Evolutionary conservation across 2,797 vertebrate species (phyloP).

Genomic region (Odontamblyopus lacepedii): DNA sequence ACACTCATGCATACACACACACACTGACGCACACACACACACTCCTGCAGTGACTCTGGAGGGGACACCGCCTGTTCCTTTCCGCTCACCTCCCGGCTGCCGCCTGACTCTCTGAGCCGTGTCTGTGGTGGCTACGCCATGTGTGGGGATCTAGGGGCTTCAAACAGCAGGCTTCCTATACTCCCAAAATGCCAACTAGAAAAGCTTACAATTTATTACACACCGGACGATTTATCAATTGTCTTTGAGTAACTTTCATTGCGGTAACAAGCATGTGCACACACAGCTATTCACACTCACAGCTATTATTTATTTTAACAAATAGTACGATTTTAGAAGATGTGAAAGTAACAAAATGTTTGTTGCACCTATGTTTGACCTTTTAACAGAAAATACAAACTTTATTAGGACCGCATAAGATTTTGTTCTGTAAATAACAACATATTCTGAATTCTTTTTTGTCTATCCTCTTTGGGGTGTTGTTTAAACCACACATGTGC

Average conservation of each 20-base stretch:
- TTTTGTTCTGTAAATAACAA: neutral
- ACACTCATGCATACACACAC: conserved; percentile 43
- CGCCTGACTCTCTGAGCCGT: conserved; percentile 75
- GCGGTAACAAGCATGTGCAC: conserved; percentile 44
- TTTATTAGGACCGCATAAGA: neutral
- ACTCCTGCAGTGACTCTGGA: conserved; percentile 73
- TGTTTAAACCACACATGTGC: neutral
- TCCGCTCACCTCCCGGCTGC: conserved; percentile 76
- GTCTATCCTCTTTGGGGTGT: neutral
- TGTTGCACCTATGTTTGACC: neutral
- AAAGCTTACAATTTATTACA: conserved; percentile 60
- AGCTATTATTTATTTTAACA: neutral
- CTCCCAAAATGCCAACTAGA: conserved; percentile 69
- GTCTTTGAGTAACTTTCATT: conserved; percentile 59
- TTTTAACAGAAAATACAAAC: neutral
- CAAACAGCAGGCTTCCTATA: conserved; percentile 77
- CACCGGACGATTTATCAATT: conserved; percentile 55
- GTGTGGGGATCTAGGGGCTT: conserved; percentile 82
- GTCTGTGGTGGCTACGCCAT: conserved; percentile 78
- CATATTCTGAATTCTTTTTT: neutral
- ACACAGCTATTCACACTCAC: conserved; percentile 36
- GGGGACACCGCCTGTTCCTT: conserved; percentile 79
- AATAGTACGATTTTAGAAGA: neutral
- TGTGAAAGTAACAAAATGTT: neutral
- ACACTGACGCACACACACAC: conserved; percentile 36